phyloP scores from a whole-genome alignment of 2,888 invertebrate genomes.

The Syrphus vitripennis region DNA sequence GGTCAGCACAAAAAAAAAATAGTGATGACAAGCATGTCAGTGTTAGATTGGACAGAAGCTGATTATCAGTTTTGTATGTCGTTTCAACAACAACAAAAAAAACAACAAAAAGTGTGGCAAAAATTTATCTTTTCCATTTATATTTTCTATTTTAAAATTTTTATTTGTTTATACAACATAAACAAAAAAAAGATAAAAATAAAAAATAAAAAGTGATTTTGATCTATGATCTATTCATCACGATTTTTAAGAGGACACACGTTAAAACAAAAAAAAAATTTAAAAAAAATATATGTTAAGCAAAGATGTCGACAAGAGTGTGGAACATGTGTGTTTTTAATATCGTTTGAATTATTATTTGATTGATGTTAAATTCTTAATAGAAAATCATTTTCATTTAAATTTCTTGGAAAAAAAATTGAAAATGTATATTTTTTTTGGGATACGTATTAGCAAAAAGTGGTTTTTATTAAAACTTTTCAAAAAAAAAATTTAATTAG shows the following conservation, averaged over 20 bases:
- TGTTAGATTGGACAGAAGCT: not conserved
- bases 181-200: not conserved
- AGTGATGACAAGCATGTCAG: not conserved
- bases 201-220: not conserved
- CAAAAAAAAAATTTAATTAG: not conserved
- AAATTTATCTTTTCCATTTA: not conserved
- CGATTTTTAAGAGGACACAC: not conserved
- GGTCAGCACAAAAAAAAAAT: not conserved
- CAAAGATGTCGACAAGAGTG: not conserved
- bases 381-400: not conserved
- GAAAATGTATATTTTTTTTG: not conserved
- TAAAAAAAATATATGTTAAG: not conserved
- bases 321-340: constrained; percentile 1
- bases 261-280: not conserved
- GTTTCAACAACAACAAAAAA: not conserved
- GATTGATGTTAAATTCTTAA: not conserved
- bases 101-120: not conserved
- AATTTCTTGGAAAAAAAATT: not conserved
- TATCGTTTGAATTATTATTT: not conserved
- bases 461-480: not conserved
- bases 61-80: not conserved
- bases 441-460: not conserved
- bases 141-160: constrained; percentile 20
- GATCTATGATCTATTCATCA: constrained; percentile 8
- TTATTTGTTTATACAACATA: not conserved